Conservation (phyloP, 35 echinoderm and acorn worm species). For the Amphiura filiformis region DNA sequence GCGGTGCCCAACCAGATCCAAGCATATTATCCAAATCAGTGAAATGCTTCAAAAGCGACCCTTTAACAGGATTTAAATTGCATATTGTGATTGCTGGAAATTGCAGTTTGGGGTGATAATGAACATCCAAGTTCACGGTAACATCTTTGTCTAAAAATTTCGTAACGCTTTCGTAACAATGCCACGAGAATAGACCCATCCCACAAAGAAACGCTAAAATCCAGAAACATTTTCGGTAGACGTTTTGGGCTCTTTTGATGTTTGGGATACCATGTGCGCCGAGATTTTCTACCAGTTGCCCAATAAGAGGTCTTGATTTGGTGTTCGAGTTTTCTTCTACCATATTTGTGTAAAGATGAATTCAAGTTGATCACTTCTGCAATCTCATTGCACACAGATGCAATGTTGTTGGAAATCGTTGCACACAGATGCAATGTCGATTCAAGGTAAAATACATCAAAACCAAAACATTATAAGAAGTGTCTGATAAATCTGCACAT, state of each 20-base stretch:
- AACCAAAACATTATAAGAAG: too few relatives aligned
- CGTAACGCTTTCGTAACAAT: not conserved
- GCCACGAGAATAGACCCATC: conserved; percentile 21
- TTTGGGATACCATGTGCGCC: conserved; percentile 60
- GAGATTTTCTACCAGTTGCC: conserved; percentile 18
- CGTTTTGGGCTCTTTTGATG: conserved; percentile 18
- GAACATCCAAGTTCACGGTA: conserved; percentile 12
- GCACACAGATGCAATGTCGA: too few relatives aligned
- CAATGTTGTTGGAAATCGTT: too few relatives aligned
- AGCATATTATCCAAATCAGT: not conserved
- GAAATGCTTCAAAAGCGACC: not conserved
- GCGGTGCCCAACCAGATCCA: not conserved
- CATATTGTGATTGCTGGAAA: conserved; percentile 63
- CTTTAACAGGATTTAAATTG: conserved; percentile 42
- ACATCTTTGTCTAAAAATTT: conserved; percentile 23
- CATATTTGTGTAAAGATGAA: too few relatives aligned
- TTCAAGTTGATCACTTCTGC: too few relatives aligned
- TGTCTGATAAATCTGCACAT: too few relatives aligned
- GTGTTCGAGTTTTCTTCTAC: too few relatives aligned
- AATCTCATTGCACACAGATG: too few relatives aligned
- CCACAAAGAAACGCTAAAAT: not conserved
- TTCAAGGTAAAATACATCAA: too few relatives aligned
- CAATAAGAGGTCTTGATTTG: too few relatives aligned
- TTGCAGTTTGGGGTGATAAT: not conserved
- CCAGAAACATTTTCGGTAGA: conserved; percentile 19